Evolutionary conservation across 2,113 vertebrate species (phyloP).

Genomic region (Acrocephalus kingi): DNA sequence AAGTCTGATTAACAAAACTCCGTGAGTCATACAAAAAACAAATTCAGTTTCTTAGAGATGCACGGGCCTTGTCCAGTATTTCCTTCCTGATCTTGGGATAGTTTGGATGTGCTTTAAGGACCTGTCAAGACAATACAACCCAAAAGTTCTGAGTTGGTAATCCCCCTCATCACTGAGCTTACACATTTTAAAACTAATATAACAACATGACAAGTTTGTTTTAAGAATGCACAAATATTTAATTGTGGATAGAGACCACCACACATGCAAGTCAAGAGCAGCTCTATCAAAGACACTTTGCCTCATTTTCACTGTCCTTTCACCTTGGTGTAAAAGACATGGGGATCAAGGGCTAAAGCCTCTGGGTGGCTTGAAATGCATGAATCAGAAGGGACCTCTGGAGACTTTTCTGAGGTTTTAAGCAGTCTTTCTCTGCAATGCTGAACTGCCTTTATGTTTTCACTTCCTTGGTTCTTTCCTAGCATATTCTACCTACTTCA

Average conservation of each 20-base stretch:
- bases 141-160: background rate
- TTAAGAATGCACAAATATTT: background rate
- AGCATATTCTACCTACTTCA: background rate
- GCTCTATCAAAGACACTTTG: background rate
- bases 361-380: background rate
- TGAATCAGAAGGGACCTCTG: background rate
- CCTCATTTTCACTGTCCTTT: background rate
- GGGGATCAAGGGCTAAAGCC: background rate
- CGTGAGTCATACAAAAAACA: background rate
- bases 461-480: background rate
- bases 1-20: background rate
- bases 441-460: background rate
- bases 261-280: background rate
- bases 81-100: constrained; percentile 97
- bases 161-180: background rate
- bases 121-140: constrained; percentile 71
- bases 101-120: constrained; percentile 88
- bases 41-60: constrained; percentile 82
- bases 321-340: background rate
- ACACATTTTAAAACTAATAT: background rate
- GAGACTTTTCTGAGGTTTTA: background rate
- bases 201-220: background rate
- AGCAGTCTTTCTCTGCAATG: background rate
- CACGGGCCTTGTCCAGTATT: constrained; percentile 95
- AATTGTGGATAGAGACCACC: background rate